phyloP scores from a whole-genome alignment of 2,888 invertebrate genomes.

The Epistrophella euchroma region DNA sequence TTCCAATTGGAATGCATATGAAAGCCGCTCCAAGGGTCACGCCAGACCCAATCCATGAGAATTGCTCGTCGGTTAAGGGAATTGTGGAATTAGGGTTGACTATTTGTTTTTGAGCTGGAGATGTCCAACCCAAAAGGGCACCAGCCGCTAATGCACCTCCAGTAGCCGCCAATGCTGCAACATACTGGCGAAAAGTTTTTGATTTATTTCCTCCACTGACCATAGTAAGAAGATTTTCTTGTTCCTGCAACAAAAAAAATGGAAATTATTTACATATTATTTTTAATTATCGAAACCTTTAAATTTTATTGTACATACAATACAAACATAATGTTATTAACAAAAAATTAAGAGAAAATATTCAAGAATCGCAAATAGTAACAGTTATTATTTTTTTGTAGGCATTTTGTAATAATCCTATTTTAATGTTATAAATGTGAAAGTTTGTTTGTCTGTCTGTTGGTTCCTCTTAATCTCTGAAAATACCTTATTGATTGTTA shows the following conservation, averaged over 20 bases:
- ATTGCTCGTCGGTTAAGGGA: constrained; percentile 84
- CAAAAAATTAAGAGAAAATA: no score
- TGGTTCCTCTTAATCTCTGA: no score
- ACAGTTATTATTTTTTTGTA: no score
- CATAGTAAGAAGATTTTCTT: constrained; percentile 81
- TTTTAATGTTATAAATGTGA: no score
- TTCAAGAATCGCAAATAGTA: no score
- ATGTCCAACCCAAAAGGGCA: constrained; percentile 91
- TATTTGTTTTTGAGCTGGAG: constrained; percentile 86
- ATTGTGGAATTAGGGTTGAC: constrained; percentile 82
- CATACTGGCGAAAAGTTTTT: constrained; percentile 81
- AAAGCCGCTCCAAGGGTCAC: constrained; percentile 90
- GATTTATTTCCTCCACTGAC: constrained; percentile 79
- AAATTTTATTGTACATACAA: no score
- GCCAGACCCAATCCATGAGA: constrained; percentile 90
- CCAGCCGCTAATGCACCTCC: constrained; percentile 92
- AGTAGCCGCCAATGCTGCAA: constrained; percentile 86
- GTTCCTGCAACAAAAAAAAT: constrained; percentile 79
- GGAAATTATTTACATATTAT: neutral
- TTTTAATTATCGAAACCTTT: no score
- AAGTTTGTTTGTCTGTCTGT: no score
- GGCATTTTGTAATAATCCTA: no score
- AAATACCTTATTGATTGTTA: no score
- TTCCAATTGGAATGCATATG: constrained; percentile 90
- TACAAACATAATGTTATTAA: no score